Conservation (phyloP, 2,797 vertebrate species). For the Sciurus vulgaris region DNA sequence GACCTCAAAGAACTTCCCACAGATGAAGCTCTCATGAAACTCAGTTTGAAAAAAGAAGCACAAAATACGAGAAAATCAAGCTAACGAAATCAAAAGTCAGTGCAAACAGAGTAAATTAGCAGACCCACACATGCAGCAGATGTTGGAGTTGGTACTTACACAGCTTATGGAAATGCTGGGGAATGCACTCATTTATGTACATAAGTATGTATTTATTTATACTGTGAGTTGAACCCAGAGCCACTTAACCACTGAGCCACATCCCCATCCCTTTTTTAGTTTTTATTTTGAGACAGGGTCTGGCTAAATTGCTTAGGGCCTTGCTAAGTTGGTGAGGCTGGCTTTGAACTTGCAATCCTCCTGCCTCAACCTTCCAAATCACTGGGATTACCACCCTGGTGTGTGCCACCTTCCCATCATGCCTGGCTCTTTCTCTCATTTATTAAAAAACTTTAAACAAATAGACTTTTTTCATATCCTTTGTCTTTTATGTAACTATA, state of each 20-base stretch:
- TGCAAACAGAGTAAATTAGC: neutral
- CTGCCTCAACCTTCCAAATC: no score
- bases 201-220: no score
- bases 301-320: no score
- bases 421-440: neutral
- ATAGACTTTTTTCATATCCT: neutral
- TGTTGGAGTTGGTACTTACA: neutral
- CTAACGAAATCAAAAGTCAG: neutral
- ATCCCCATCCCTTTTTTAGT: no score
- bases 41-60: neutral
- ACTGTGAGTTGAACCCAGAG: no score
- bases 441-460: neutral
- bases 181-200: neutral
- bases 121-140: neutral
- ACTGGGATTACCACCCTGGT: no score
- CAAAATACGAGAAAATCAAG: neutral
- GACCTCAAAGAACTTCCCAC: neutral
- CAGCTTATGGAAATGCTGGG: neutral
- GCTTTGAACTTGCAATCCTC: no score
- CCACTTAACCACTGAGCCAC: no score
- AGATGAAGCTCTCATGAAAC: neutral
- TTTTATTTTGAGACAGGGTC: no score
- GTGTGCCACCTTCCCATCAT: no score
- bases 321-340: no score
- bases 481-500: neutral